These are phyloP conservation scores for Mus musculus DNA, from an alignment of 2,113 vertebrate genomes.

Conservation along the genomic window DNA sequence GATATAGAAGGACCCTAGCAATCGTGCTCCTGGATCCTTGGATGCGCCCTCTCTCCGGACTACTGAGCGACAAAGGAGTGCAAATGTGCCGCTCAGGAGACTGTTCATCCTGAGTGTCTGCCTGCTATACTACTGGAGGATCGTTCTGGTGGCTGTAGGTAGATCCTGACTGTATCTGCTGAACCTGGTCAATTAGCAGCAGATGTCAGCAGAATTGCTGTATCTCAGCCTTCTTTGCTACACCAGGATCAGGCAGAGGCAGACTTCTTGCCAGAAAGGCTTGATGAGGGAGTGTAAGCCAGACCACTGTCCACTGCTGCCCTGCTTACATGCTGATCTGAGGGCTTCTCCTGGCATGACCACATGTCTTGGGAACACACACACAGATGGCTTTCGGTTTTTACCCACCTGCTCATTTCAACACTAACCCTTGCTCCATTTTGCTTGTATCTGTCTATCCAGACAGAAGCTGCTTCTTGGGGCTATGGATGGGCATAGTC, in stretches of 20 bases:
- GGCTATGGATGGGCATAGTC: neutral
- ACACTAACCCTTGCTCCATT: neutral
- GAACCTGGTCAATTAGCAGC: neutral
- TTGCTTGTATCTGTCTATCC: neutral
- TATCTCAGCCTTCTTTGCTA: neutral
- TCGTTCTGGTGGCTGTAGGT: neutral
- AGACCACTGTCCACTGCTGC: neutral
- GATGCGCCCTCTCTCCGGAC: no score
- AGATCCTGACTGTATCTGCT: fast-evolving
- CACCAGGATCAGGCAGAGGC: neutral
- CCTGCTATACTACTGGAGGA: neutral
- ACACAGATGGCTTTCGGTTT: neutral
- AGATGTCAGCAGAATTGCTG: neutral
- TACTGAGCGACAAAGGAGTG: fast-evolving
- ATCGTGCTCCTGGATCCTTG: neutral
- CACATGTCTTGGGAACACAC: neutral
- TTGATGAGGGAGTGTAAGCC: neutral
- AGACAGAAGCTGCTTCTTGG: neutral
- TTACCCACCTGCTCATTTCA: neutral
- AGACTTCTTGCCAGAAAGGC: neutral
- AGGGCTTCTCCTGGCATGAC: neutral
- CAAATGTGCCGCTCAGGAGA: fast-evolving
- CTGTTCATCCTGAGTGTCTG: neutral
- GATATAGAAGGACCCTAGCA: slow-evolving; percentile 3
- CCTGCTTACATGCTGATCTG: neutral